Base-by-base conservation (phyloP, 2,113 vertebrate species). In the Brachyhypopomus gauderio region DNA sequence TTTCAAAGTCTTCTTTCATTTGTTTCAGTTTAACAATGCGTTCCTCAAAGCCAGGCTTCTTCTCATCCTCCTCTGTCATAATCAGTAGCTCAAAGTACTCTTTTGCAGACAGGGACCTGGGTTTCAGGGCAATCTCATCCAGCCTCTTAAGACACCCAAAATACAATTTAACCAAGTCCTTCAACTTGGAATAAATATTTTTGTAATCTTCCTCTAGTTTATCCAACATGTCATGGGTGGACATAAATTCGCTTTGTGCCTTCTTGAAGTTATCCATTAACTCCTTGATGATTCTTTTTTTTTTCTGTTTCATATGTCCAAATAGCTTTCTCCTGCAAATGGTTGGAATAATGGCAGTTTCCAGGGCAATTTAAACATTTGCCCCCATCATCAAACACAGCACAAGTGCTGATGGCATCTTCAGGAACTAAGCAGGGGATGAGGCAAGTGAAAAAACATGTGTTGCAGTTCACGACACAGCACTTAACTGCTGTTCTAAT, bases 41-140 rank as follows among this genome's bases (percentile, higher is more conserved):
- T 8, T 82, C 87, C 78, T 79, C 52, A 30, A 79, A 87, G 23
- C 88, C 86, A 16, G 83, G 78, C 9, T 66, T 85, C 5, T 0
- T 72, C 84, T 79, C 72, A 84, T 72, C 4, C 12, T 87, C 75
- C 76, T 88, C 83, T 23, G 79, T 78, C 60, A 75, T 66, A 55
- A 88, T 88, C n/a, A 89, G 27, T 48, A 86, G 67, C 0, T 84
- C 79, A 1, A 87, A 77, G 27, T 89, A 87, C 1, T 79, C 85
- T 0, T 58, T 0, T 14, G 81, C 81, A 5, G 84, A 85, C 16
- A 89, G 75, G 22, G 86, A 74, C 25, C 78, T 87, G 56, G 85
- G 70, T 2, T 84, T 86, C 23, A 89, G 56, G 14, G 86, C 88
- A 41, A 87, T 86, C 58, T 87, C 76, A 36, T 87, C 81, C 62